Conservation (phyloP, 2,113 vertebrate genomes). For the Sebastes fasciatus region DNA sequence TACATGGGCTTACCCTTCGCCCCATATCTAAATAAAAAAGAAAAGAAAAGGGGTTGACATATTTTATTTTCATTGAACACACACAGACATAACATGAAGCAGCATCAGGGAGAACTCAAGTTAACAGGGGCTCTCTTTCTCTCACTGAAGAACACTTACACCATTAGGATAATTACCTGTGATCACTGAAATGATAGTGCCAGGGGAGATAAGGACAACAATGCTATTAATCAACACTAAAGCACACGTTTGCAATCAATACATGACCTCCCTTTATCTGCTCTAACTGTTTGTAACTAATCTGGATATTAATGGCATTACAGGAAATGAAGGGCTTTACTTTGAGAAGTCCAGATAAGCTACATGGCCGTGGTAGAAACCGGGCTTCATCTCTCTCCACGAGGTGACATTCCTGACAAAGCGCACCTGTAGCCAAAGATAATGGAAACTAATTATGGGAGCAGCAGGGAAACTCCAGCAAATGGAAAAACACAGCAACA, state of each 20-base stretch:
- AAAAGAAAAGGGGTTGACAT: neutral
- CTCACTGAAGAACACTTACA: conserved; percentile 43
- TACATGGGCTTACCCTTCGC: conserved; percentile 94
- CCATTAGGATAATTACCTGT: conserved; percentile 72
- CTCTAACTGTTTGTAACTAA: conserved; percentile 60
- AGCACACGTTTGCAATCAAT: conserved; percentile 61
- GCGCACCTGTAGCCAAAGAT: conserved; percentile 86
- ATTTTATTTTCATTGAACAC: neutral
- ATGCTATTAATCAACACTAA: conserved; percentile 70
- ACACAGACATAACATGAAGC: neutral
- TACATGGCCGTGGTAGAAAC: conserved; percentile 96
- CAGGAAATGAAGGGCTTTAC: conserved; percentile 83
- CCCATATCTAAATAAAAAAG: conserved; percentile 87
- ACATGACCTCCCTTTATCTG: conserved; percentile 57
- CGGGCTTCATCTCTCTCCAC: conserved; percentile 97
- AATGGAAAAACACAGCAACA: neutral
- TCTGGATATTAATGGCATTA: conserved; percentile 67
- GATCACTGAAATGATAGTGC: conserved; percentile 66
- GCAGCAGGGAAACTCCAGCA: conserved; percentile 12
- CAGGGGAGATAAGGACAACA: conserved; percentile 69
- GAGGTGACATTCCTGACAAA: conserved; percentile 97
- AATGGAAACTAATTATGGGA: conserved; percentile 41
- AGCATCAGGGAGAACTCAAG: conserved; percentile 6
- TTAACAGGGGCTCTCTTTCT: conserved; percentile 27
- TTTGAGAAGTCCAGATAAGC: conserved; percentile 97